These are phyloP conservation scores for Oreocharis arfaki DNA, from an alignment of 2,113 vertebrate genomes.

Conservation along the genomic window DNA sequence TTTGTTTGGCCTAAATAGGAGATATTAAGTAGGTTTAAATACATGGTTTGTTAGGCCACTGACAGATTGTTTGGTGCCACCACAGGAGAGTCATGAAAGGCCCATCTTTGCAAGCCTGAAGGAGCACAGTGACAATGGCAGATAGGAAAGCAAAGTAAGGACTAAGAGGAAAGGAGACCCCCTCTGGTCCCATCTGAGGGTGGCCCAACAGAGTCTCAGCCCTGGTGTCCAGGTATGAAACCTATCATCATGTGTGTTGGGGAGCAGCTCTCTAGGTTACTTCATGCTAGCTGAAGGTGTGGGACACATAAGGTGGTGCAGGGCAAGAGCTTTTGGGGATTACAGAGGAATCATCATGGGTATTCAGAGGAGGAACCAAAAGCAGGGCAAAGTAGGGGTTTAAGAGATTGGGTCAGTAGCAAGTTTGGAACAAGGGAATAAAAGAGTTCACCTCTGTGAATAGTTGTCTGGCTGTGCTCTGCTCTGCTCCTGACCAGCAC, in stretches of 20 bases:
- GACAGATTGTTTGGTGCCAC: not conserved
- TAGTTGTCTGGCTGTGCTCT: not conserved
- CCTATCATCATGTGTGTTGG: not conserved
- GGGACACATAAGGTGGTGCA: not conserved
- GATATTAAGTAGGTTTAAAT: not conserved
- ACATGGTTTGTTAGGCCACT: not conserved
- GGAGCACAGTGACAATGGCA: not conserved
- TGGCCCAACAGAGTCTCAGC: not conserved
- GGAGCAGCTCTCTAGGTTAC: not conserved
- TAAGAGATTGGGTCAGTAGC: not conserved
- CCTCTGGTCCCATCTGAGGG: not conserved
- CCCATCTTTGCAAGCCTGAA: not conserved
- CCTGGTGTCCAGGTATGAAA: not conserved
- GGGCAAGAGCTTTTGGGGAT: not conserved
- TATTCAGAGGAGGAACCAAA: not conserved
- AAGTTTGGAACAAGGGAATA: not conserved
- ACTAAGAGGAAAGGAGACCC: not conserved
- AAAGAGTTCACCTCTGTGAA: not conserved
- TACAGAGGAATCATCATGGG: not conserved
- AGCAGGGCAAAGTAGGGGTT: not conserved
- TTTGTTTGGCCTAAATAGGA: not conserved
- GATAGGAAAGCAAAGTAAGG: not conserved
- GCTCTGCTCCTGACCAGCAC: not conserved
- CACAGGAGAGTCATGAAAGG: not conserved
- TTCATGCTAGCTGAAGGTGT: not conserved